A percentile compares a stretch with the other conserved stretches of the same genome.
Evolutionary conservation across 2,888 invertebrate species (phyloP).

Genomic region (Carpatolechia fugitivella): DNA sequence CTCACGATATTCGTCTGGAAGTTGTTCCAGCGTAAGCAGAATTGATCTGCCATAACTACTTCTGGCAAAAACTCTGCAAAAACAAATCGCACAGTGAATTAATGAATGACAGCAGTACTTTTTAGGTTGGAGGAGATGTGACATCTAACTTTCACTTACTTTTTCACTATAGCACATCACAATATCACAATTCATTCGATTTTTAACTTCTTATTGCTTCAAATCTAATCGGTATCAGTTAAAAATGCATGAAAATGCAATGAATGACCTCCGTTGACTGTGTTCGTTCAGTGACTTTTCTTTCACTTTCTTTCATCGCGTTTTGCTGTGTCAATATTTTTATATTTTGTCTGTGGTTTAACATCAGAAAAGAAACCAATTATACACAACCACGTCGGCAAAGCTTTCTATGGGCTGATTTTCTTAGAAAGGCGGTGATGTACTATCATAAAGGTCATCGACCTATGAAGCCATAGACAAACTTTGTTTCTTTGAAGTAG

Average conservation of each 20-base stretch:
- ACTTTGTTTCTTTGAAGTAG: no score
- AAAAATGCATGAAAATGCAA: conserved; percentile 72
- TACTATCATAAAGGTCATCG: no score
- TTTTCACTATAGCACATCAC: conserved; percentile 43
- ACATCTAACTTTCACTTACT: conserved; percentile 33
- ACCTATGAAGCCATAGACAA: no score
- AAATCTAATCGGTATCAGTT: conserved; percentile 30
- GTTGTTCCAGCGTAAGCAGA: conserved; percentile 87
- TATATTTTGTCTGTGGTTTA: conserved; percentile 10
- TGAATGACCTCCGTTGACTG: conserved; percentile 68
- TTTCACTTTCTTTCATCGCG: conserved; percentile 66
- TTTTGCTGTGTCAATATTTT: conserved; percentile 19
- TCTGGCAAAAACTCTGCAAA: conserved; percentile 45
- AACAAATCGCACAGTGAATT: conserved; percentile 33
- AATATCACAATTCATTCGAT: conserved; percentile 33
- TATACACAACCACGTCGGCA: no score
- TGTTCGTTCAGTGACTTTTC: conserved; percentile 54
- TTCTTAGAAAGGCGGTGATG: no score
- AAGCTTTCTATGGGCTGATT: no score
- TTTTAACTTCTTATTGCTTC: conserved; percentile 34
- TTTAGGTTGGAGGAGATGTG: conserved; percentile 21
- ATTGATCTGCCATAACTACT: conserved; percentile 81
- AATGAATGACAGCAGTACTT: conserved; percentile 39
- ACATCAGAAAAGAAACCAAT: no score
- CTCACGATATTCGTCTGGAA: conserved; percentile 85